phyloP scores from a whole-genome alignment of 2,888 invertebrate species.

The Rhimphoctona megacephalus region DNA sequence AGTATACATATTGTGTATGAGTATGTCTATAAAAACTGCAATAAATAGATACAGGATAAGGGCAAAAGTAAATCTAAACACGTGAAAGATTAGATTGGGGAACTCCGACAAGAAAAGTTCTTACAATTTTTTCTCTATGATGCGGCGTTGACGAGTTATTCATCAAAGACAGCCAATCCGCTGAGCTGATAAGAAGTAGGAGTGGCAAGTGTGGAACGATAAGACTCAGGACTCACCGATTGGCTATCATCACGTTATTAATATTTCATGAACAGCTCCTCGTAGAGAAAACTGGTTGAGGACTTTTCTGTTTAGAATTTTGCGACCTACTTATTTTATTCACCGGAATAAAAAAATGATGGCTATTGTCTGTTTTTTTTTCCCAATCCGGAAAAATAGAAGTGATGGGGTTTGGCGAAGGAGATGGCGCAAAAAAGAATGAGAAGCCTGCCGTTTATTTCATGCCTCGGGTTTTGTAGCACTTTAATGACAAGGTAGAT shows the following conservation, averaged over 20 bases:
- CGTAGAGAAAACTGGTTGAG: not conserved
- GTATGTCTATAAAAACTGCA: not conserved
- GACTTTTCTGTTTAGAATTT: not conserved
- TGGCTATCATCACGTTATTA: not conserved
- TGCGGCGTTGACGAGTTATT: not conserved
- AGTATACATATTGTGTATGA: not conserved
- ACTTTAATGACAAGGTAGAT: not conserved
- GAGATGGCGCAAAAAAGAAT: not conserved
- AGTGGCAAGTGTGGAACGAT: not conserved
- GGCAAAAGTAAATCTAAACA: not conserved
- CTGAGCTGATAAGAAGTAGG: not conserved
- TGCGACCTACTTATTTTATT: not conserved
- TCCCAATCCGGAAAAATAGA: not conserved
- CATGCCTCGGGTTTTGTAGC: not conserved
- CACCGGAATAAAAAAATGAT: not conserved
- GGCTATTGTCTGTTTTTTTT: not conserved
- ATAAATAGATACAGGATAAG: not conserved
- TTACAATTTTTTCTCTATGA: not conserved
- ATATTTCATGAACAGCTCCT: not conserved
- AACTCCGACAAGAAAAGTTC: not conserved
- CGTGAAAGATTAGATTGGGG: not conserved
- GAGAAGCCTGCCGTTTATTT: not conserved
- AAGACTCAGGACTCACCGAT: not conserved
- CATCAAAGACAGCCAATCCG: not conserved
- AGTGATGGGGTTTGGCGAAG: not conserved